phyloP scores from a whole-genome alignment of 2,113 vertebrate species.

The Pygoscelis antarcticus region DNA sequence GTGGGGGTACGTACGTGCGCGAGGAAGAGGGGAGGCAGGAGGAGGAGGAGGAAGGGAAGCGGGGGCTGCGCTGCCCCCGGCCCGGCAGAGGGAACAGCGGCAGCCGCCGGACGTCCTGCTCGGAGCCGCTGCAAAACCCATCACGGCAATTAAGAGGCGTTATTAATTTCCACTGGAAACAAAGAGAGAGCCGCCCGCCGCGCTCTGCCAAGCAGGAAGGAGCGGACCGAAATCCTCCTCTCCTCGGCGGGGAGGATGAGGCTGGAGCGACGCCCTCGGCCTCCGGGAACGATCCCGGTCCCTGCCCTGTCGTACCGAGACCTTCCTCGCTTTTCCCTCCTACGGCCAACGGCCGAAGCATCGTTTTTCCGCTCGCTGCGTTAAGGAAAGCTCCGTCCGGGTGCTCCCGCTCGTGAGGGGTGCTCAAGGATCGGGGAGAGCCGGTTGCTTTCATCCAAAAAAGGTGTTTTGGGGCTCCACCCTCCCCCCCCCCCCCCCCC shows the following conservation, averaged over 20 bases:
- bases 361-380: neutral
- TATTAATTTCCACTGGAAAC: neutral
- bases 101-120: neutral
- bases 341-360: accelerated
- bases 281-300: neutral
- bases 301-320: no score
- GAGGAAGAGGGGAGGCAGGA: neutral
- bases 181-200: neutral
- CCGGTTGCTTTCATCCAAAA: neutral
- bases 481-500: no score
- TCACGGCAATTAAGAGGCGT: neutral
- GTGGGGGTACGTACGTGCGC: accelerated
- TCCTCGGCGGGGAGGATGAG: neutral
- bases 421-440: neutral
- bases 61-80: neutral
- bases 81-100: neutral
- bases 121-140: neutral
- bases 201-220: neutral
- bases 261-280: neutral
- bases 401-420: neutral
- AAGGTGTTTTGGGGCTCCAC: no score
- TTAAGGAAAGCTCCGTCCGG: no score
- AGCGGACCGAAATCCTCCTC: neutral
- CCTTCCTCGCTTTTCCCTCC: neutral
- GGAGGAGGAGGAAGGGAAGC: neutral